Percentiles rank a stretch among this genome's conserved stretches.
phyloP scores from a whole-genome alignment of 2,888 invertebrate species.

The Galerucella nymphaeae region DNA sequence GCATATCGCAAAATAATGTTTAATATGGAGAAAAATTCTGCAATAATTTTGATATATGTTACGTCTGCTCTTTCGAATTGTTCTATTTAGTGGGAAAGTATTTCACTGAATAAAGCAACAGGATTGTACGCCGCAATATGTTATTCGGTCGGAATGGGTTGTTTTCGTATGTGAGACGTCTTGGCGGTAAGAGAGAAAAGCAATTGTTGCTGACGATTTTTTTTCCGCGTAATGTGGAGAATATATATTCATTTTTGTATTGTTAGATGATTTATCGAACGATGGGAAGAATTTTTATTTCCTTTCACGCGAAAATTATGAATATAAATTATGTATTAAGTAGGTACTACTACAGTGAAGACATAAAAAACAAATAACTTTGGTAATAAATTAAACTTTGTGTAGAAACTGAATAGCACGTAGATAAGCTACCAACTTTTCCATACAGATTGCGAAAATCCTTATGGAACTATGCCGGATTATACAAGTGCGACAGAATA shows the following conservation, averaged over 20 bases:
- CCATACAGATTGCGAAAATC: too few species aligned
- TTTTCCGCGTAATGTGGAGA: constrained; percentile 31
- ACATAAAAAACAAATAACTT: too few species aligned
- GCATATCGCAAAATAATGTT: constrained; percentile 40
- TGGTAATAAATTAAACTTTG: too few species aligned
- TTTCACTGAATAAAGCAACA: constrained; percentile 34
- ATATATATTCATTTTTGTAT: background rate
- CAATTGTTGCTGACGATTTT: constrained; percentile 50
- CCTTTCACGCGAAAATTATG: too few species aligned
- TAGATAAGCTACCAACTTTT: too few species aligned
- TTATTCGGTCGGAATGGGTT: constrained; percentile 19
- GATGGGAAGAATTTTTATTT: background rate
- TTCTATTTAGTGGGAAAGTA: constrained; percentile 37
- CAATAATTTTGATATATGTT: constrained; percentile 38
- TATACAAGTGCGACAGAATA: too few species aligned
- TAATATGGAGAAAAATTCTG: constrained; percentile 41
- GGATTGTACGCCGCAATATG: constrained; percentile 25
- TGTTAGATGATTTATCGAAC: background rate
- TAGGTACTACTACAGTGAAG: too few species aligned
- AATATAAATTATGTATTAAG: too few species aligned
- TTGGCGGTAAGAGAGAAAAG: constrained; percentile 52
- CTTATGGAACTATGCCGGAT: too few species aligned
- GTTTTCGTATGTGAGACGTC: constrained; percentile 16
- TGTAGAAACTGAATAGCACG: too few species aligned
- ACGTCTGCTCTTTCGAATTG: constrained; percentile 33